Conservation (phyloP, 1,140 invertebrate species). For the Drosophila santomea region DNA sequence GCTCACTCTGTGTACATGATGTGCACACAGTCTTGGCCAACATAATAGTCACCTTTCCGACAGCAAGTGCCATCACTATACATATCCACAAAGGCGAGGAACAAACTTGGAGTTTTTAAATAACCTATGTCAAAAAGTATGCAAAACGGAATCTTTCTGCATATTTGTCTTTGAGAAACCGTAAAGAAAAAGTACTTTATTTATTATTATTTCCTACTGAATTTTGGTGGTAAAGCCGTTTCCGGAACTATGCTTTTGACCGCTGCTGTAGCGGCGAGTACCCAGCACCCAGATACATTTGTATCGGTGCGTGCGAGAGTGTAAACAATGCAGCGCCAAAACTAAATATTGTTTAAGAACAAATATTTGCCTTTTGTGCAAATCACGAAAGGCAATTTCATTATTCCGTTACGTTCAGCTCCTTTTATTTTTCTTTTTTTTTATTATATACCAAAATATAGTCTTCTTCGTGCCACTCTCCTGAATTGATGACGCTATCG, state of each 20-base stretch:
- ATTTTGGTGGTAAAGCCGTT: too few species aligned
- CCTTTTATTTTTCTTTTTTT: conserved; percentile 20
- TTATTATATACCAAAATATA: conserved; percentile 4
- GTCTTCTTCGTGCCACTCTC: conserved; percentile 23
- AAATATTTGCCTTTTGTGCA: conserved; percentile 79
- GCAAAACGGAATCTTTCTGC: too few species aligned
- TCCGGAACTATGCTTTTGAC: background rate
- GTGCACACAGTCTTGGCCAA: background rate
- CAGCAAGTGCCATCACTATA: too few species aligned
- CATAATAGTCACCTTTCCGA: background rate
- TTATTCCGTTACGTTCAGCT: conserved; percentile 34
- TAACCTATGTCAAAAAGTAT: too few species aligned
- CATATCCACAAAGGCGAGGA: too few species aligned
- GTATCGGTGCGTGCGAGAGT: conserved; percentile 44
- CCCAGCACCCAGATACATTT: conserved; percentile 29
- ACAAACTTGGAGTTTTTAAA: too few species aligned
- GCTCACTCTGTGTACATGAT: conserved; percentile 40
- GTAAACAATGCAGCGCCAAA: conserved; percentile 79
- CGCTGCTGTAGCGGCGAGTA: background rate
- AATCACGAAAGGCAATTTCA: conserved; percentile 55
- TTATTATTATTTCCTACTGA: too few species aligned
- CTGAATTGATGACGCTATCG: conserved; percentile 69
- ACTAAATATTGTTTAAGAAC: conserved; percentile 83
- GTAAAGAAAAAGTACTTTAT: too few species aligned
- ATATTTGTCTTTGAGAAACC: too few species aligned